Evolutionary conservation across 2,113 vertebrate species (phyloP).

Genomic region (Struthidea cinerea): DNA sequence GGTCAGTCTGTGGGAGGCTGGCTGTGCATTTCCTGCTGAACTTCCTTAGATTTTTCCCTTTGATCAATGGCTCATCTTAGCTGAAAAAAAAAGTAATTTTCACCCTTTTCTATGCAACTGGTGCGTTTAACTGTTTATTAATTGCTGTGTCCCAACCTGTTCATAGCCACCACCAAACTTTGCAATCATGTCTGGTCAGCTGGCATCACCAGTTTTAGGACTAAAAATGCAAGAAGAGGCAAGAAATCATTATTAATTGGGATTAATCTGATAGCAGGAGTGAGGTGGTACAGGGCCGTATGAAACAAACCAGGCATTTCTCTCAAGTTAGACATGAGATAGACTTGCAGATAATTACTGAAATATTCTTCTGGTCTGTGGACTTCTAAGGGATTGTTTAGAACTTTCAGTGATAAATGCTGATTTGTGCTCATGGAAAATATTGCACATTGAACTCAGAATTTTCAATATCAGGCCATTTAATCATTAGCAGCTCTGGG

Average conservation of each 20-base stretch:
- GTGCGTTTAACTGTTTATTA: neutral
- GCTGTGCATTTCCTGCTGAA: neutral
- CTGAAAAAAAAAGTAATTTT: neutral
- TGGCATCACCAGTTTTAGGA: neutral
- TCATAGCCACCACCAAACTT: neutral
- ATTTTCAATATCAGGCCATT: neutral
- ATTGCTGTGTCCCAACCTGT: neutral
- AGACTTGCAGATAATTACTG: neutral
- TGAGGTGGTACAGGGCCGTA: neutral
- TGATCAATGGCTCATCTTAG: neutral
- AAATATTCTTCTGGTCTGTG: neutral
- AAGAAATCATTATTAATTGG: neutral
- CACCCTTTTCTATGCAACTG: neutral
- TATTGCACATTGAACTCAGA: neutral
- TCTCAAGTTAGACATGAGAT: neutral
- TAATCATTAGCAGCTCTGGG: neutral
- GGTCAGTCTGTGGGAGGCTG: neutral
- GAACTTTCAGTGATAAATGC: neutral
- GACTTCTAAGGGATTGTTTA: neutral
- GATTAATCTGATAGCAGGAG: neutral
- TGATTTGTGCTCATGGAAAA: neutral
- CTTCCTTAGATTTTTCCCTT: neutral
- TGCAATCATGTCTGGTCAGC: rapidly evolving
- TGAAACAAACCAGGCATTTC: neutral
- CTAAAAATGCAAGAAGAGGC: neutral